Conservation (phyloP, 1,140 invertebrate species). For the Octopus bimaculoides region DNA sequence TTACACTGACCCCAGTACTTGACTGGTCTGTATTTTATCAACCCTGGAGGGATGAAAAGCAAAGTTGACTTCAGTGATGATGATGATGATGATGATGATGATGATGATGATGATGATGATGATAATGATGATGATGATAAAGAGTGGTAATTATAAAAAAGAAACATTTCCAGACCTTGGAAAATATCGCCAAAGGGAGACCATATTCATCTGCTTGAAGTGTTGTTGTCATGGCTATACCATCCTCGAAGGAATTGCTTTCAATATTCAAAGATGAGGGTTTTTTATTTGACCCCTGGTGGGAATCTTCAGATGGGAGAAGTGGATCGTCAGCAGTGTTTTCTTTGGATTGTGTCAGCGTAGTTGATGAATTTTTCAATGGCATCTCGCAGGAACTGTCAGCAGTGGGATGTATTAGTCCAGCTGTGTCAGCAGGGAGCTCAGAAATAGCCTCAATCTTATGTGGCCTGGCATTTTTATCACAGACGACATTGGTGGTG, state of each 20-base stretch:
- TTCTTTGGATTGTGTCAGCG: no score
- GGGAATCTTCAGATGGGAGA: no score
- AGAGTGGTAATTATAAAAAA: background rate
- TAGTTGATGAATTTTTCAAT: no score
- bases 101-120: constrained; percentile 9
- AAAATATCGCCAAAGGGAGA: constrained; percentile 84
- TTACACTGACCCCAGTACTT: no score
- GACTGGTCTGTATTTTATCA: no score
- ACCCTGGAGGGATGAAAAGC: no score
- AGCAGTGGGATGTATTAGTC: background rate
- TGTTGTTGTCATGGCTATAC: constrained; percentile 18
- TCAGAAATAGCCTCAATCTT: background rate
- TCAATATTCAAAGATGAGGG: no score
- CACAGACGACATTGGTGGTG: constrained; percentile 2
- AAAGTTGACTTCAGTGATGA: background rate
- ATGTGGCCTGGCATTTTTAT: constrained; percentile 12
- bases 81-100: constrained; percentile 11
- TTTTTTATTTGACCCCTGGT: no score
- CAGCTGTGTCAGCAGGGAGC: background rate
- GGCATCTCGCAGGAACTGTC: no score
- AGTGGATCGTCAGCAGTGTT: no score
- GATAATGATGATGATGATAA: constrained; percentile 10
- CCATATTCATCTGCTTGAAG: constrained; percentile 69
- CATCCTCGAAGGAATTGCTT: no score
- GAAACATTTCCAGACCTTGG: constrained; percentile 63